These are phyloP conservation scores for Colletes latitarsis DNA, from an alignment of 1,140 invertebrate species.

Conservation along the genomic window DNA sequence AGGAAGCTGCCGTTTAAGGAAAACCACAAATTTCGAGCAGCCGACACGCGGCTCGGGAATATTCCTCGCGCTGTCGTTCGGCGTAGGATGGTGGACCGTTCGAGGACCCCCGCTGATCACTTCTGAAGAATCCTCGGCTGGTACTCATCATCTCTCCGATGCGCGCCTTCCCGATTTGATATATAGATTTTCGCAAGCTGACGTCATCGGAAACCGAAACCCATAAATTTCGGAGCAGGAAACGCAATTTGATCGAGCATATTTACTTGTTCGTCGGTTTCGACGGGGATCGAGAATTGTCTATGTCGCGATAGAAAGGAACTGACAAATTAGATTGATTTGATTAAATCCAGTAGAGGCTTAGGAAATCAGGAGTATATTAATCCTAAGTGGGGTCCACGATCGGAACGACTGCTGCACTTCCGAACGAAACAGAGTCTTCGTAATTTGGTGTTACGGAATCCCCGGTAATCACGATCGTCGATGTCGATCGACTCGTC, in stretches of 20 bases:
- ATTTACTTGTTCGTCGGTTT: neutral
- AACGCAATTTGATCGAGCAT: neutral
- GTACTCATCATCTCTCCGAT: conserved; percentile 44
- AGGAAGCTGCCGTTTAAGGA: conserved; percentile 59
- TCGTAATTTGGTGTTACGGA: neutral
- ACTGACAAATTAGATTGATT: too few relatives aligned
- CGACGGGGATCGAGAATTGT: too few relatives aligned
- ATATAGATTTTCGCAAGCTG: conserved; percentile 47
- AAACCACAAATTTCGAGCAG: conserved; percentile 53
- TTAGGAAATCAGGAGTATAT: too few relatives aligned
- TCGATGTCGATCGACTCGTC: neutral
- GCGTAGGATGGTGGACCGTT: conserved; percentile 17
- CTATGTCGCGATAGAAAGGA: too few relatives aligned
- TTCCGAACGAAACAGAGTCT: neutral
- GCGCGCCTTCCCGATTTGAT: conserved; percentile 30
- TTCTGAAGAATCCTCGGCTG: conserved; percentile 67
- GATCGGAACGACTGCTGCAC: too few relatives aligned
- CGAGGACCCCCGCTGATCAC: conserved; percentile 69
- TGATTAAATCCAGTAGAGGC: too few relatives aligned
- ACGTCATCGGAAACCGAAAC: conserved; percentile 34
- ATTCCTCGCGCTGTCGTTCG: neutral
- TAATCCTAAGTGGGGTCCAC: too few relatives aligned
- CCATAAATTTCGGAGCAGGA: conserved; percentile 9
- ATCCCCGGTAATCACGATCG: neutral
- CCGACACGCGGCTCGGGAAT: neutral